These are phyloP conservation scores for Antheraea pernyi DNA, from an alignment of 1,140 invertebrate species.

Conservation along the genomic window DNA sequence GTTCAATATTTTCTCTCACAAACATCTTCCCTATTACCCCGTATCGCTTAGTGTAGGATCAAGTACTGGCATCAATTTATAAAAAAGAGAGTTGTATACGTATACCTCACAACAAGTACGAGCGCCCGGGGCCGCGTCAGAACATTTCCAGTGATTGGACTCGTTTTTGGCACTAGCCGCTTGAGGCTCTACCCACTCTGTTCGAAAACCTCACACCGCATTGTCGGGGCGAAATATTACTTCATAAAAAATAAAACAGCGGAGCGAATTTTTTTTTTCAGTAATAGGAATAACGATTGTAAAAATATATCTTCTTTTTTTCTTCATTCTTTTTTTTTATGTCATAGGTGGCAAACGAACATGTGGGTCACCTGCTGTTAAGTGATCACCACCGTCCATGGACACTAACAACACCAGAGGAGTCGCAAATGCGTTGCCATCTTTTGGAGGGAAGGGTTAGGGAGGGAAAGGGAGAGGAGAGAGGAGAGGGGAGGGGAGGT, in stretches of 20 bases:
- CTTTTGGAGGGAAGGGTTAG: no score
- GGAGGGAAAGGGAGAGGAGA: no score
- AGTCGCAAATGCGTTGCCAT: no score
- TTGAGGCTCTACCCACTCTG: not conserved
- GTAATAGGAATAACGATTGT: no score
- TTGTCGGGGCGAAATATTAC: not conserved
- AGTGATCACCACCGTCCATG: no score
- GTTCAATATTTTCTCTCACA: not conserved
- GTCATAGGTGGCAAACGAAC: no score
- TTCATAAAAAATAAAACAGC: not conserved
- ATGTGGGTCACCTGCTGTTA: no score
- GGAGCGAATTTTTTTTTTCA: not conserved
- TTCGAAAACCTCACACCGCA: not conserved
- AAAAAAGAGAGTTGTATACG: not conserved
- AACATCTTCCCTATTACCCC: not conserved
- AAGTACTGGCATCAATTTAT: not conserved
- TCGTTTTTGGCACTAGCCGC: constrained; percentile 1
- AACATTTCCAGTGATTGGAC: constrained; percentile 8
- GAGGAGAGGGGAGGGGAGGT: no score
- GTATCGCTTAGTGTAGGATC: not conserved
- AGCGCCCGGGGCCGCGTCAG: not conserved
- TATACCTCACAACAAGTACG: not conserved
- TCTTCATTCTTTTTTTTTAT: no score
- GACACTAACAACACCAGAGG: no score
- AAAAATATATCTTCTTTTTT: no score